Base-by-base conservation (phyloP, 2,113 vertebrate genomes). In the Pseudorectes ferrugineus region DNA sequence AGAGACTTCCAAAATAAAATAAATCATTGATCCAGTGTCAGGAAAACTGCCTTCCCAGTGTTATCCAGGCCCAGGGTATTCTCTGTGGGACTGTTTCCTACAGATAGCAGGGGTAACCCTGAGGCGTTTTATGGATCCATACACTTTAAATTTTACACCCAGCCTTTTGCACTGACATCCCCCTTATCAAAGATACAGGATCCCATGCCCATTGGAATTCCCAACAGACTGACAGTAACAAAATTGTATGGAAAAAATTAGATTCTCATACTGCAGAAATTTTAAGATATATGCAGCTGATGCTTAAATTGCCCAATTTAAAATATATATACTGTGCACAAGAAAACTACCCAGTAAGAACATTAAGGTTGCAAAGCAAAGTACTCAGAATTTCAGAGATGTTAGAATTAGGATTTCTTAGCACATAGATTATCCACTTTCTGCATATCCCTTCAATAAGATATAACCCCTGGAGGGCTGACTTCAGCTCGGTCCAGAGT, bases 1-100 rank as follows among this genome's bases (percentile, higher is more conserved):
- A 65, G 31, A 92, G 43, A 7, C 55, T 93, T 88, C 65, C 79
- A 95, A 95, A 96, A 89, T 92, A 73, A 95, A 90, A 96, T 92
- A 95, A 95, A 92, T 92, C 88, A 94, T 54, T 82, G 85, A 94
- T 85, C 57, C 65, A 68, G 28, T 48, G 57, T 91, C 86, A 81
- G 48, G 43, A 78, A 81, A 86, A 45, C 48, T 89, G 54, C 36
- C n/a, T 84, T 78, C 63, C 82, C 80, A 78, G 52, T 48, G 65
- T 78, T 63, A 81, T 24, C 29, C 75, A 70, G 75, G 18, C 35
- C 51, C 49, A 83, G 25, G 18, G 20, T 52, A 80, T 71, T 75
- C 80, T 55, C 81, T 63, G 70, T 35, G 42, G 71, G 19, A 75
- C 46, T 46, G 20, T 78, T 91, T 80, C 57, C 61, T 91, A 28